Evolutionary conservation across 2,888 invertebrate genomes (phyloP).

Genomic region (Chymomyza caudatula): DNA sequence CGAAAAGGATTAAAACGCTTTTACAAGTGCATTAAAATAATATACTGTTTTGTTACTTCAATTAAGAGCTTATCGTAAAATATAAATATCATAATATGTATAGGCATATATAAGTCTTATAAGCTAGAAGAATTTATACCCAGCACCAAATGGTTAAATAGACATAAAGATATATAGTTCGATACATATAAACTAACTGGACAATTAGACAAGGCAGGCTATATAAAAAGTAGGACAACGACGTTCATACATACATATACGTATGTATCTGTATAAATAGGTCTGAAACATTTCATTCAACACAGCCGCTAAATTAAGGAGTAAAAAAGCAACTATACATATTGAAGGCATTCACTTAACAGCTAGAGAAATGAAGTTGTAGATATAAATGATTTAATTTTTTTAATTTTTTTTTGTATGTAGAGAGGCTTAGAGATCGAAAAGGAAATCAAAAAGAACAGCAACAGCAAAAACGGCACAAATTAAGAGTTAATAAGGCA

Average conservation of each 20-base stretch:
- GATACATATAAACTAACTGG: constrained; percentile 11
- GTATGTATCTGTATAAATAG: background rate
- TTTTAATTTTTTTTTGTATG: background rate
- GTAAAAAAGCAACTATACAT: background rate
- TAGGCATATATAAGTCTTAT: background rate
- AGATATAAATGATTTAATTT: background rate
- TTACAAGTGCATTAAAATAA: too few species aligned
- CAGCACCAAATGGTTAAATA: constrained; percentile 31
- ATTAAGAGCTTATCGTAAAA: constrained; percentile 31
- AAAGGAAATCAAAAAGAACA: constrained; percentile 3
- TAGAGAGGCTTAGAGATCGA: constrained; percentile 1
- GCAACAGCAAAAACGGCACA: constrained; percentile 29
- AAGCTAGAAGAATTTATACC: constrained; percentile 18
- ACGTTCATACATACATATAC: constrained; percentile 14
- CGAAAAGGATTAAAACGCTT: too few species aligned
- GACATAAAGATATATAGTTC: constrained; percentile 23
- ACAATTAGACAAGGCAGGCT: constrained; percentile 9
- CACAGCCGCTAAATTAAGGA: constrained; percentile 6
- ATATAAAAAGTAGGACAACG: constrained; percentile 17
- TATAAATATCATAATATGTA: constrained; percentile 9
- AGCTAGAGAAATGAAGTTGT: constrained; percentile 16
- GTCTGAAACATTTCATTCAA: constrained; percentile 24
- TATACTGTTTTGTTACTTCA: background rate
- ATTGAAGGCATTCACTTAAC: constrained; percentile 34
- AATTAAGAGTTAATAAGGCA: constrained; percentile 4